Evolutionary conservation across 2,113 vertebrate species (phyloP).

Genomic region (Neotragus moschatus): DNA sequence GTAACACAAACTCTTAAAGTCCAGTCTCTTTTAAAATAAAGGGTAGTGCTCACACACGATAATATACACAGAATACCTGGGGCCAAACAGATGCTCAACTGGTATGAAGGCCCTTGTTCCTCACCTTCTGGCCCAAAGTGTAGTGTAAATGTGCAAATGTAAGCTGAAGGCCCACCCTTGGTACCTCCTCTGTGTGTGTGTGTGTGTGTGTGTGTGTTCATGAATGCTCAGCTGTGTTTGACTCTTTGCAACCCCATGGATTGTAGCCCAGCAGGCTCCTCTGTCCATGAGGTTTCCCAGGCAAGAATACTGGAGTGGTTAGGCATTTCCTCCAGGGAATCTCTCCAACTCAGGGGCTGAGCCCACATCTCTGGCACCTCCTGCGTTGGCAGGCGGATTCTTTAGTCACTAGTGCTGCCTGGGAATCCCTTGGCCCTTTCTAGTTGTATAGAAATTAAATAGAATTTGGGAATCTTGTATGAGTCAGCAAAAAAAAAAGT

Average conservation of each 20-base stretch:
- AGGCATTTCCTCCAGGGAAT: background rate
- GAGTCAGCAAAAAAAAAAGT: background rate
- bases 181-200: background rate
- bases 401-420: background rate
- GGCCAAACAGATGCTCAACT: background rate
- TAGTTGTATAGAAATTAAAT: background rate
- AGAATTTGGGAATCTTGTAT: background rate
- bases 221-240: background rate
- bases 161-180: background rate
- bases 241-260: accelerated
- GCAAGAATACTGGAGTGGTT: background rate
- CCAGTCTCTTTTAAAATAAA: background rate
- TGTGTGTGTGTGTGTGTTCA: background rate
- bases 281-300: background rate
- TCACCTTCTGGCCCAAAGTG: background rate
- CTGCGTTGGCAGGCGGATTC: accelerated
- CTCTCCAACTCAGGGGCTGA: background rate
- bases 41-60: background rate
- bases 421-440: background rate
- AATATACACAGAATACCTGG: background rate
- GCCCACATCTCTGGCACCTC: background rate
- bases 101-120: background rate
- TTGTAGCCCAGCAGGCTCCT: background rate
- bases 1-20: background rate
- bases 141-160: background rate